A percentile compares a stretch with the other conserved stretches of the same genome.
Conservation (phyloP, 2,113 vertebrate genomes). For the Syngnathoides biaculeatus region DNA sequence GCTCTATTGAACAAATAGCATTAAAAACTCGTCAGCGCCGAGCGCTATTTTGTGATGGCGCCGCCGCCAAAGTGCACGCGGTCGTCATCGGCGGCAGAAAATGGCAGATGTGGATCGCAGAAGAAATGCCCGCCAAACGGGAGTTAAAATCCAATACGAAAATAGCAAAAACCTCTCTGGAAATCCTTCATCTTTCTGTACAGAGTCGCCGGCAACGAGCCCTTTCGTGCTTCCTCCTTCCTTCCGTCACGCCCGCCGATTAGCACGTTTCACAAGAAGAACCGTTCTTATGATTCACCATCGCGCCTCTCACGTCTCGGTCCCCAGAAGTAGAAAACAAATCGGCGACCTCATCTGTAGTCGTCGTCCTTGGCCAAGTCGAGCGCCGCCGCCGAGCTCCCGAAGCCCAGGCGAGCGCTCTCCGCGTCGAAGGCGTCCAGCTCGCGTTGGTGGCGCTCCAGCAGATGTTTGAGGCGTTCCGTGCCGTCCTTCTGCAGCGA, state of each 20-base stretch:
- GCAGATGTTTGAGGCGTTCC: conserved; percentile 90
- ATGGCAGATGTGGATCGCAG: conserved; percentile 59
- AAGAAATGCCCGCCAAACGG: conserved; percentile 80
- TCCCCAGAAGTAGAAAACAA: background rate
- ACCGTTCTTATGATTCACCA: too few species aligned
- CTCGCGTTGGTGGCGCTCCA: conserved; percentile 96
- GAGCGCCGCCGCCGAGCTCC: conserved; percentile 84
- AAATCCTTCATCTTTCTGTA: conserved; percentile 99
- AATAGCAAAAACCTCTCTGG: conserved; percentile 99
- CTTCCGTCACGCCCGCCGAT: too few species aligned
- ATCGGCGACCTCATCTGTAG: conserved; percentile 94
- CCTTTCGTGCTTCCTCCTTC: conserved; percentile 80
- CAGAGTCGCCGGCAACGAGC: conserved; percentile 76
- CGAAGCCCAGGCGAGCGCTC: conserved; percentile 92
- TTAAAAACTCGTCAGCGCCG: conserved; percentile 95
- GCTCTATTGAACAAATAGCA: conserved; percentile 99
- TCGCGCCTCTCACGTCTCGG: too few species aligned
- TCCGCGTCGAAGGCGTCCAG: conserved; percentile 93
- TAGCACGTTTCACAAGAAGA: too few species aligned
- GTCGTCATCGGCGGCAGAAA: conserved; percentile 66
- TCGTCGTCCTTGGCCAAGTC: conserved; percentile 98
- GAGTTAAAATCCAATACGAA: conserved; percentile 98
- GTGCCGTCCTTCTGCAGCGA: conserved; percentile 98
- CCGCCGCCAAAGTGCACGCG: conserved; percentile 98
- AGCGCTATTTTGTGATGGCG: conserved; percentile 55